Evolutionary conservation across 2,888 invertebrate species (phyloP), one percentile per base, ranked within the genome.

Genomic region (Eledone cirrhosa): DNA sequence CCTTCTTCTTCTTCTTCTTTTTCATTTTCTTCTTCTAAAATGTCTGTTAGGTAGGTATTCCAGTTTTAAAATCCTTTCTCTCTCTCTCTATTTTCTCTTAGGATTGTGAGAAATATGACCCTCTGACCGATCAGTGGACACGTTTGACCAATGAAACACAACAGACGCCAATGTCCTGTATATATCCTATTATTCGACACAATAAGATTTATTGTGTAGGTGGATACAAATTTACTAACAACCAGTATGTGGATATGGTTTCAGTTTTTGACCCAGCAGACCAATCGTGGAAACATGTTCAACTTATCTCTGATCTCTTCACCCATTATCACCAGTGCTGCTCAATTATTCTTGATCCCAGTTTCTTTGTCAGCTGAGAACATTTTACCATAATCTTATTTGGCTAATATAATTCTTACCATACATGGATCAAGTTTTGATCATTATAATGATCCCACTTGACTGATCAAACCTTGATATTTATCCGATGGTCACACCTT

Each of bases 211-310:
- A 72, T 41, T 72, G 72, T n/a, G 24, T 72, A 11, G 72, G 72
- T 72, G 72, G 72, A 29, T 72, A 72, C n/a, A 72, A 72, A 72
- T 72, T 72, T 41, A 72, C 72, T 41, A 72, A 72, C 14, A 72
- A 72, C 8, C 33, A 72, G 41, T 72, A 72, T 72, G 72, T 72
- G 1, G 72, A 72, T 41, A 72, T 72, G 72, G 41, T 72, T 29
- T 72, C 72, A n/a, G 72, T 72, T 41, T 72, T 72, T 33, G 72
- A 72, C 72, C 72, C 72, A 22, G 27, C 33, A 33, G 72, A 72
- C 72, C 33, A 33, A 41, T 72, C 72, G 0, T 72, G 72, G 72
- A 72, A 33, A 13, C 72, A 72, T n/a, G 72, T 72, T 2, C 72
- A 72, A 19, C 41, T 72, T 11, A 41, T 72, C 13, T 72, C 72